These are phyloP conservation scores for Podilymbus podiceps DNA, from an alignment of 2,113 vertebrate species.

Conservation along the genomic window DNA sequence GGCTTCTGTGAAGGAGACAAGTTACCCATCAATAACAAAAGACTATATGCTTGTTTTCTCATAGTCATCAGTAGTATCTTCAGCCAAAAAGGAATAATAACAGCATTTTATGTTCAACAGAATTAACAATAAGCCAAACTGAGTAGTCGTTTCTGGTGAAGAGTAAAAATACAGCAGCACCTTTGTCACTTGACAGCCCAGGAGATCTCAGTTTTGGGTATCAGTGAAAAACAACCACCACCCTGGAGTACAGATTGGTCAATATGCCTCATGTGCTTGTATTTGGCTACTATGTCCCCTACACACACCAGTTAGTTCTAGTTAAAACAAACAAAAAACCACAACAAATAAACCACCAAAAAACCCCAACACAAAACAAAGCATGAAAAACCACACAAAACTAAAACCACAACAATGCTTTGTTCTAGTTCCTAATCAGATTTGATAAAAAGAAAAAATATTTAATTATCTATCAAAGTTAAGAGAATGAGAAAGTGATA, in stretches of 20 bases:
- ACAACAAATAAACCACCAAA: too few species aligned
- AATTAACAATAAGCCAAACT: not conserved
- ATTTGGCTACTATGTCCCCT: not conserved
- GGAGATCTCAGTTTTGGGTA: not conserved
- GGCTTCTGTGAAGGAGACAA: not conserved
- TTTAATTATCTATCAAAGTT: too few species aligned
- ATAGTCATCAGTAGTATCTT: not conserved
- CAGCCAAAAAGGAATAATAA: fast-evolving
- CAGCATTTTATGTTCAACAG: not conserved
- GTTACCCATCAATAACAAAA: not conserved
- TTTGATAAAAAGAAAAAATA: not conserved
- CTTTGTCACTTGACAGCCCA: not conserved
- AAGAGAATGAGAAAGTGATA: not conserved
- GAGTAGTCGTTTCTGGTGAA: not conserved
- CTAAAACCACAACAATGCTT: not conserved
- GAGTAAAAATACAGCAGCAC: not conserved
- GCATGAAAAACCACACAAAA: too few species aligned
- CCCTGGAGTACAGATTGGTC: not conserved
- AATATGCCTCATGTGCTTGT: not conserved
- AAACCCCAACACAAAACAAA: too few species aligned
- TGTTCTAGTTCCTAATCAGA: not conserved
- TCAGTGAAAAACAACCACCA: not conserved
- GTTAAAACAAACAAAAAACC: not conserved
- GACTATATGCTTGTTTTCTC: not conserved
- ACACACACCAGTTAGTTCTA: not conserved